phyloP scores from a whole-genome alignment of 1,140 invertebrate species.

The Idris sp. region DNA sequence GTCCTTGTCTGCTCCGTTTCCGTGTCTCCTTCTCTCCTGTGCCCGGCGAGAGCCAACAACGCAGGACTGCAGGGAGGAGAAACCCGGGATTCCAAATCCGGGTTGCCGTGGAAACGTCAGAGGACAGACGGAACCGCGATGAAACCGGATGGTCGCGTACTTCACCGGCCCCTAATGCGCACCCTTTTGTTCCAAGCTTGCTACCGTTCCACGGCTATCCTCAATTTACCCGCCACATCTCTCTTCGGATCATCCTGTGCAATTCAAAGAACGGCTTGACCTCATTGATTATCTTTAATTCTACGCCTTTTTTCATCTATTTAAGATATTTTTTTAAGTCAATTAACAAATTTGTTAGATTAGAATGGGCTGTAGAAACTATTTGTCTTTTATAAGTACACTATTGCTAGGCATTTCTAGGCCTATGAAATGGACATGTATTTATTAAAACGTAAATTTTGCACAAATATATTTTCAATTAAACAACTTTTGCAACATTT shows the following conservation, averaged over 20 bases:
- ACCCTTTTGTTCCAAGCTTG: conserved; percentile 72
- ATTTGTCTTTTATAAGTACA: too few species aligned
- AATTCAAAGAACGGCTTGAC: conserved; percentile 50
- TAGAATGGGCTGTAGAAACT: too few species aligned
- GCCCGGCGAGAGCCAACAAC: conserved; percentile 49
- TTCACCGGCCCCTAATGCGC: conserved; percentile 69
- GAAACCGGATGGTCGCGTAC: conserved; percentile 77
- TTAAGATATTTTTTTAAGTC: too few species aligned
- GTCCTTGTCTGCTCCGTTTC: conserved; percentile 5
- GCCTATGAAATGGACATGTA: too few species aligned
- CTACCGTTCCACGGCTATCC: conserved; percentile 46
- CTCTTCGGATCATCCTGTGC: conserved; percentile 28
- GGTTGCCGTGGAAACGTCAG: conserved; percentile 79
- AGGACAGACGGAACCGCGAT: conserved; percentile 79
- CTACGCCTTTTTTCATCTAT: too few species aligned
- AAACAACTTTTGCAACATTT: too few species aligned
- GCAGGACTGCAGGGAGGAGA: conserved; percentile 54
- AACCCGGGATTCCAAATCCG: conserved; percentile 71
- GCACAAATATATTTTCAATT: too few species aligned
- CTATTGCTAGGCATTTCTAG: too few species aligned
- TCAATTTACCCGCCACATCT: conserved; percentile 33
- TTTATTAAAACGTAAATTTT: too few species aligned
- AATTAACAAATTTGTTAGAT: too few species aligned
- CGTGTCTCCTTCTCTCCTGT: conserved; percentile 33
- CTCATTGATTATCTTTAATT: conserved; percentile 50